Conservation (phyloP, 2,797 vertebrate species). For the Chiroxiphia lanceolata region DNA sequence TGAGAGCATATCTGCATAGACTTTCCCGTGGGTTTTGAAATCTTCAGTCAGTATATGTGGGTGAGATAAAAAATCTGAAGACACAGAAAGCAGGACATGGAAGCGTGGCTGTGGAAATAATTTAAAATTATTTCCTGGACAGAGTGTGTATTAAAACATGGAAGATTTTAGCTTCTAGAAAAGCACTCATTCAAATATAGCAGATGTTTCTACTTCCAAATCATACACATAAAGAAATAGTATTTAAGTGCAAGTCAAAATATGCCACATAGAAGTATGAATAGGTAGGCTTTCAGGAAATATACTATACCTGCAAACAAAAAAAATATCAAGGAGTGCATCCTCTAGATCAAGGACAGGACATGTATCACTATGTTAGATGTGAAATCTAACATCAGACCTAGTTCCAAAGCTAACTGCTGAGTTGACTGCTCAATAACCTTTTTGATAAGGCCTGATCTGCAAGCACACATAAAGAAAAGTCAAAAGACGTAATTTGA, state of each 20-base stretch:
- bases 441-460: neutral
- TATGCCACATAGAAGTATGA: neutral
- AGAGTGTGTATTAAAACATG: neutral
- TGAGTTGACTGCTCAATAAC: neutral
- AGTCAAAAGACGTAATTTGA: slow-evolving; percentile 3
- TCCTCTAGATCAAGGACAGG: neutral
- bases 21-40: neutral
- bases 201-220: neutral
- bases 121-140: neutral
- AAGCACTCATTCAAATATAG: neutral
- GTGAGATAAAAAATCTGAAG: neutral
- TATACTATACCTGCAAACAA: neutral
- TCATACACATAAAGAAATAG: neutral
- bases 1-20: neutral
- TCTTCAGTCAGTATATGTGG: neutral
- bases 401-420: neutral
- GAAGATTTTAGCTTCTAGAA: neutral
- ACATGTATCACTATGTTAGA: too few relatives aligned
- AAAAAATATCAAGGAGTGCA: neutral
- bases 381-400: neutral
- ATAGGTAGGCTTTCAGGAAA: neutral
- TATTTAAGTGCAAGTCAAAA: neutral
- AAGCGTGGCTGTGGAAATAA: neutral
- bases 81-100: neutral
- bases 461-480: neutral